Evolutionary conservation across 2,797 vertebrate species (phyloP).

Genomic region (Melanotaenia parkinsoni): DNA sequence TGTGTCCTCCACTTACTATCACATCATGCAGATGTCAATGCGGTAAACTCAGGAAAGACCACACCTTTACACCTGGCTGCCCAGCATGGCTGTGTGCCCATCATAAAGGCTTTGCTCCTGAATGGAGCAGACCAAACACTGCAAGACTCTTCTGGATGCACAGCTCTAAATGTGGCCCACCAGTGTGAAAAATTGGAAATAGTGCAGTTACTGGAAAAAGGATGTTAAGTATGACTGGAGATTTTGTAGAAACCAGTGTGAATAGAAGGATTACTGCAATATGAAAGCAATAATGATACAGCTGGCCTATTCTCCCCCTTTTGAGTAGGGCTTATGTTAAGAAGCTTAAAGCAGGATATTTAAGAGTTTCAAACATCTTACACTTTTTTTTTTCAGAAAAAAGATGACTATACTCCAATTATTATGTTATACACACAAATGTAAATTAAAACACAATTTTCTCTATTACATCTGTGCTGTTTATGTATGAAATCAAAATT

Average conservation of each 20-base stretch:
- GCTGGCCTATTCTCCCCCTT: neutral
- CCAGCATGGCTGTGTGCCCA: conserved; percentile 78
- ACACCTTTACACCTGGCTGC: conserved; percentile 87
- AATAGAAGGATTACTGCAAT: neutral
- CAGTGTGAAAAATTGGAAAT: conserved; percentile 76
- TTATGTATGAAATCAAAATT: neutral
- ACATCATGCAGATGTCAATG: conserved; percentile 80
- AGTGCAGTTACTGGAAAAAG: conserved; percentile 72
- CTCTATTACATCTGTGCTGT: neutral
- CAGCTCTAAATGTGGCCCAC: conserved; percentile 82
- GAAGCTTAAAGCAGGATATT: neutral
- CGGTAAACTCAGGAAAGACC: conserved; percentile 75
- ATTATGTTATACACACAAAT: neutral
- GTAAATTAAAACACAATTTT: neutral
- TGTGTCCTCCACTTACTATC: conserved; percentile 83
- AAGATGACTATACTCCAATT: neutral
- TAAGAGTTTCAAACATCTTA: neutral
- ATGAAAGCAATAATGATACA: neutral
- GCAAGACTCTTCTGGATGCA: conserved; percentile 78
- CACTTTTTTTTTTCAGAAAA: neutral
- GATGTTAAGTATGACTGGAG: conserved; percentile 18
- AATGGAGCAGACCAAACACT: conserved; percentile 77
- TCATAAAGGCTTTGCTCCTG: conserved; percentile 84
- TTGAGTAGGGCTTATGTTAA: neutral
- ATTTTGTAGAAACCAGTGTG: neutral